Percentiles rank a stretch among this genome's conserved stretches.
phyloP scores from a whole-genome alignment of 1,140 invertebrate species.

The Nebria ingens region DNA sequence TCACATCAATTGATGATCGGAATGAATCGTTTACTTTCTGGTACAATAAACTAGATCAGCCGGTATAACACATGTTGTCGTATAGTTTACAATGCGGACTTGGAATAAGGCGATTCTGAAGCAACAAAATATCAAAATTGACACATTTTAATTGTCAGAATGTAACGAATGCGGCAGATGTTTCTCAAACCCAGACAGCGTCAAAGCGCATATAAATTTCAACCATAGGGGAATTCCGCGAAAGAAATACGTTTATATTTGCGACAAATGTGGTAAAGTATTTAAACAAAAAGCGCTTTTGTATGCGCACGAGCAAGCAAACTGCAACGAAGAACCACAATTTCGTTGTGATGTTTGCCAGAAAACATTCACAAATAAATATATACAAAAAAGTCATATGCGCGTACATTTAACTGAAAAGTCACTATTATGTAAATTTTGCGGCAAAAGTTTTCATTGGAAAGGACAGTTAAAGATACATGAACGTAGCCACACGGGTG shows the following conservation, averaged over 20 bases:
- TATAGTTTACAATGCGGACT: too few species aligned
- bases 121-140: too few species aligned
- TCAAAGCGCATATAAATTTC: conserved; percentile 23
- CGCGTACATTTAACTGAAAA: conserved; percentile 32
- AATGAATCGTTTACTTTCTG: too few species aligned
- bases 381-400: conserved; percentile 32
- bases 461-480: conserved; percentile 62
- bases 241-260: conserved; percentile 32
- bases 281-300: conserved; percentile 32
- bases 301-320: conserved; percentile 32
- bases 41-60: too few species aligned
- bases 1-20: too few species aligned
- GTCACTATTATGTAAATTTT: conserved; percentile 33
- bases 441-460: conserved; percentile 35
- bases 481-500: conserved; percentile 50
- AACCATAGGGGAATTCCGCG: conserved; percentile 23
- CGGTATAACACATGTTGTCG: too few species aligned
- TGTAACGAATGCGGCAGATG: conserved; percentile 35
- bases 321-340: conserved; percentile 31
- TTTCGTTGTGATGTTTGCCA: conserved; percentile 28
- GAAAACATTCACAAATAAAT: conserved; percentile 17
- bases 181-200: conserved; percentile 33
- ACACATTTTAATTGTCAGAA: too few species aligned
- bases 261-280: conserved; percentile 36
- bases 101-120: too few species aligned